Conservation (phyloP, 2,113 vertebrate genomes). For the Noturus placidus region DNA sequence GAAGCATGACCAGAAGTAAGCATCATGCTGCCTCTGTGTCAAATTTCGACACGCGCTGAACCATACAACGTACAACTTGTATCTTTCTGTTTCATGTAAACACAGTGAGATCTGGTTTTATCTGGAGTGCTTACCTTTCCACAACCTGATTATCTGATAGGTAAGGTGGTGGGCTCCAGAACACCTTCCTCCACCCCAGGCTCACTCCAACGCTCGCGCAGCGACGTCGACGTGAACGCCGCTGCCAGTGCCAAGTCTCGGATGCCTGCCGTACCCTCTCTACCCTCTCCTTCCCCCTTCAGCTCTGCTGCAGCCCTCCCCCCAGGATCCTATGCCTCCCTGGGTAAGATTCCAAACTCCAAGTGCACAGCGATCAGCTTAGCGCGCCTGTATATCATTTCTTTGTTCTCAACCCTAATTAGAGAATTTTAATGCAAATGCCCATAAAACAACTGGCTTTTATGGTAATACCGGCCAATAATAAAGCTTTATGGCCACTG, state of each 20-base stretch:
- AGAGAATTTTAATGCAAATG: constrained; percentile 38
- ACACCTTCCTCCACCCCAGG: constrained; percentile 79
- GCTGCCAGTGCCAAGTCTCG: constrained; percentile 95
- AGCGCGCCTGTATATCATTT: constrained; percentile 1
- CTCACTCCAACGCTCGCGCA: constrained; percentile 93
- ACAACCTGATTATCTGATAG: constrained; percentile 58
- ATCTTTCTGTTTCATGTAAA: background rate
- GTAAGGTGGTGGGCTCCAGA: constrained; percentile 84
- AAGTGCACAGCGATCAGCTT: background rate
- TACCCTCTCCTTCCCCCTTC: constrained; percentile 81
- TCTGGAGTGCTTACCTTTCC: background rate
- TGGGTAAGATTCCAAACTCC: constrained; percentile 80
- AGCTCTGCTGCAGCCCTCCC: constrained; percentile 89
- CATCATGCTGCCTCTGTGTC: background rate
- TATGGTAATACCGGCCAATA: constrained; percentile 57
- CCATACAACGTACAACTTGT: background rate
- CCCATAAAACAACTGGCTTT: constrained; percentile 63
- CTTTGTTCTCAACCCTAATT: constrained; percentile 42
- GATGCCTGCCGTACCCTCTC: constrained; percentile 79
- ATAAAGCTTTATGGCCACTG: constrained; percentile 48
- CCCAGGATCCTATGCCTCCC: constrained; percentile 94
- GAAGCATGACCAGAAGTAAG: constrained; percentile 90
- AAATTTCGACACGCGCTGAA: background rate
- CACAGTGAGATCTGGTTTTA: background rate
- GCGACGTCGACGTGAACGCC: constrained; percentile 95